A percentile compares a stretch with the other conserved stretches of the same genome.
These are phyloP conservation scores for Hipparchia sbordonii DNA, from an alignment of 2,888 invertebrate species.

Conservation along the genomic window DNA sequence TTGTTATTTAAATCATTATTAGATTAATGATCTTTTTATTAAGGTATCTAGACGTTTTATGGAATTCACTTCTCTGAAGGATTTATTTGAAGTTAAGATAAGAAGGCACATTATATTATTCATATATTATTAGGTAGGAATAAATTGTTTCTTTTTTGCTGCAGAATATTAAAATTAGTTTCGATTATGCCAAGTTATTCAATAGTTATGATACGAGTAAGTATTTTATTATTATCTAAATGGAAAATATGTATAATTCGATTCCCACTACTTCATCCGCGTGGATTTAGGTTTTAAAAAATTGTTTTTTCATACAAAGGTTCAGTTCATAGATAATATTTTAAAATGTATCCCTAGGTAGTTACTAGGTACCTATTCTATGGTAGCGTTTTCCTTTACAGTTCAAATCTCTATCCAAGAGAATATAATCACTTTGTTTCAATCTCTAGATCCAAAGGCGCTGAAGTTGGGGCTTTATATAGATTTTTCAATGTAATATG, in stretches of 20 bases:
- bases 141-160: neutral
- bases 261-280: no score
- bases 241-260: no score
- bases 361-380: no score
- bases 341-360: no score
- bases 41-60: constrained; percentile 33
- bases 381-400: no score
- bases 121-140: constrained; percentile 1
- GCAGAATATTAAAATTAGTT: neutral
- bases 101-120: constrained; percentile 8
- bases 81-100: constrained; percentile 22
- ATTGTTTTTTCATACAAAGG: neutral
- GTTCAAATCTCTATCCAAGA: no score
- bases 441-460: no score
- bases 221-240: no score
- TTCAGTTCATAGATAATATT: no score
- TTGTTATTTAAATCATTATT: constrained; percentile 64
- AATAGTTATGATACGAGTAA: neutral
- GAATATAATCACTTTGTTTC: no score
- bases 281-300: neutral
- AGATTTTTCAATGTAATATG: no score
- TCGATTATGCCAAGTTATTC: neutral
- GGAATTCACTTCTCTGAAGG: constrained; percentile 23
- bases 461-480: no score
- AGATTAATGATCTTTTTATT: constrained; percentile 58